phyloP scores from a whole-genome alignment of 2,113 vertebrate genomes.

The Fukomys damarensis region DNA sequence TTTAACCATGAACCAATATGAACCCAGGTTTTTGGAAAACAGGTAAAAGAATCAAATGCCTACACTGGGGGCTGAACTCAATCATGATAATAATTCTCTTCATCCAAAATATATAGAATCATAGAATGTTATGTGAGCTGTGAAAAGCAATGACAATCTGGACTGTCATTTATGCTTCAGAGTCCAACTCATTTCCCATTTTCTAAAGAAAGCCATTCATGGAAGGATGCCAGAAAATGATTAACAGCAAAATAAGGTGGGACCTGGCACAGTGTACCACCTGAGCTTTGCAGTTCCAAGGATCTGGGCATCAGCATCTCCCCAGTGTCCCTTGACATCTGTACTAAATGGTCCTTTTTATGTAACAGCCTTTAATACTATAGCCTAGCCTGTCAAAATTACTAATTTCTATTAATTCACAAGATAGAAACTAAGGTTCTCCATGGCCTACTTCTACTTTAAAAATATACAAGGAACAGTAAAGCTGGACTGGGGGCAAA shows the following conservation, averaged over 20 bases:
- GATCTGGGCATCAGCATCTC: slow-evolving; percentile 13
- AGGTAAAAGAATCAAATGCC: background rate
- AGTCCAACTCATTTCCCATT: slow-evolving; percentile 63
- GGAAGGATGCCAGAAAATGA: slow-evolving; percentile 59
- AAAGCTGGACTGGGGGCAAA: background rate
- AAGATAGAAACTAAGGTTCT: background rate
- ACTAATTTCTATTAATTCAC: background rate
- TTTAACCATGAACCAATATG: slow-evolving; percentile 24
- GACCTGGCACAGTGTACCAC: background rate
- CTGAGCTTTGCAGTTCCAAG: background rate
- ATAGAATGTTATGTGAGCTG: background rate
- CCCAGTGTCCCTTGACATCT: slow-evolving; percentile 35
- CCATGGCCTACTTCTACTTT: background rate
- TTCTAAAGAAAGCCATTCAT: slow-evolving; percentile 67
- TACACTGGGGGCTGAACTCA: background rate
- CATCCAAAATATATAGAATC: slow-evolving; percentile 3
- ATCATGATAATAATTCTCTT: background rate
- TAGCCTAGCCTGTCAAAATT: background rate
- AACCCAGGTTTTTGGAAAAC: background rate
- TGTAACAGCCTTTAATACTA: background rate
- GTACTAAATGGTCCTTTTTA: background rate
- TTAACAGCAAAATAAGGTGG: slow-evolving; percentile 65
- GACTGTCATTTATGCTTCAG: slow-evolving; percentile 45
- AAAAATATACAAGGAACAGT: background rate
- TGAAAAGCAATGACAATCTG: slow-evolving; percentile 64